Evolutionary conservation across 1,140 invertebrate species (phyloP).

Genomic region (Piezodorus guildinii): DNA sequence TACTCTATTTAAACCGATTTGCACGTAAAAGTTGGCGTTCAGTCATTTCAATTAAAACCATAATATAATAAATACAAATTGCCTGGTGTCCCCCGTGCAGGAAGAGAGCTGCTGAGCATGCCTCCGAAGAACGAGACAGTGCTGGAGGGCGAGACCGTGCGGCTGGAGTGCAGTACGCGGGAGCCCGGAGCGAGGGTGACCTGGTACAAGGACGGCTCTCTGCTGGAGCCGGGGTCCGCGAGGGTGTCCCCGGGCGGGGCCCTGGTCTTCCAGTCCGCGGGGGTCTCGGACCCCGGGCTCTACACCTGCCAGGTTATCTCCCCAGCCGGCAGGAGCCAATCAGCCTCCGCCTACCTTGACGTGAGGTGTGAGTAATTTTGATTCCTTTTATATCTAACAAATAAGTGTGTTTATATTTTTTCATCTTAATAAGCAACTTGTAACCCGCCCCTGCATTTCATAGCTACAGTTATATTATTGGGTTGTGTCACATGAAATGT

Average conservation of each 20-base stretch:
- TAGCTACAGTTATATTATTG: no score
- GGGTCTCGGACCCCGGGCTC: constrained; percentile 72
- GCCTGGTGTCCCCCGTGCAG: constrained; percentile 37
- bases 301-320: constrained; percentile 81
- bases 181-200: constrained; percentile 46
- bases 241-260: constrained; percentile 54
- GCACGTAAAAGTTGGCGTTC: no score
- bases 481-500: no score
- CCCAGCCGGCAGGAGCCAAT: constrained; percentile 65
- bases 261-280: constrained; percentile 57
- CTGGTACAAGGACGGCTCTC: constrained; percentile 55
- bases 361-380: constrained; percentile 73
- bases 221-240: constrained; percentile 46
- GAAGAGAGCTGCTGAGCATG: constrained; percentile 67
- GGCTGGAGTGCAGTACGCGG: constrained; percentile 70
- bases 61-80: no score
- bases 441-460: no score
- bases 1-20: no score
- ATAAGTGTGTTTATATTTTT: no score
- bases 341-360: constrained; percentile 78
- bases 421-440: no score
- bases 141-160: constrained; percentile 68
- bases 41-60: no score
- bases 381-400: no score
- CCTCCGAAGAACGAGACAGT: constrained; percentile 82